A percentile compares a stretch with the other conserved stretches of the same genome.
These are phyloP conservation scores for Petrolisthes manimaculis DNA, from an alignment of 2,888 invertebrate species.

Conservation along the genomic window DNA sequence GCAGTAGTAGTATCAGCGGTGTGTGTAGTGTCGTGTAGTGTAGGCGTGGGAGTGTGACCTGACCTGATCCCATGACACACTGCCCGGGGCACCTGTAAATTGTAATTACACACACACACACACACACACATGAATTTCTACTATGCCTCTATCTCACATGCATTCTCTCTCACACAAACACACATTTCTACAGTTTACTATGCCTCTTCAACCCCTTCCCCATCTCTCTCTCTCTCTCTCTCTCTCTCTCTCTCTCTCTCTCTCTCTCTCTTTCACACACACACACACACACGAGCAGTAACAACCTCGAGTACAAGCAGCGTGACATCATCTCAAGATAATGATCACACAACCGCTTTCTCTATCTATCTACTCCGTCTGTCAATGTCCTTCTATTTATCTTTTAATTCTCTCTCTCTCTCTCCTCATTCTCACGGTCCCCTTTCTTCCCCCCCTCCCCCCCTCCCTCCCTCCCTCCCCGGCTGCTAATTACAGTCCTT, in stretches of 20 bases:
- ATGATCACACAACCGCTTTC: background rate
- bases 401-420: background rate
- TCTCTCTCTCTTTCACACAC: background rate
- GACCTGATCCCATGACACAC: conserved; percentile 52
- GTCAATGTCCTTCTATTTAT: background rate
- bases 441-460: background rate
- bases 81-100: conserved; percentile 17
- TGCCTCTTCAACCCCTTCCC: background rate
- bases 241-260: background rate
- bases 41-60: conserved; percentile 53
- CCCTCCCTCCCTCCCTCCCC: background rate
- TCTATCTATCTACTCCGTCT: background rate
- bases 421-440: background rate
- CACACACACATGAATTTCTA: background rate
- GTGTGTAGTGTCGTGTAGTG: background rate
- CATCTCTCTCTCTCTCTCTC: background rate
- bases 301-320: background rate
- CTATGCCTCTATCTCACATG: background rate
- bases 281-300: background rate
- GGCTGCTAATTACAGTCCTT: background rate
- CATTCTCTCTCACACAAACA: conserved; percentile 6
- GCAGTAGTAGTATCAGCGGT: too few species aligned
- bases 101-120: conserved; percentile 8
- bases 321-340: too few species aligned
- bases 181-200: background rate